Percentiles rank a stretch among this genome's conserved stretches.
Evolutionary conservation across 2,113 vertebrate genomes (phyloP).

Genomic region (Odocoileus virginianus): DNA sequence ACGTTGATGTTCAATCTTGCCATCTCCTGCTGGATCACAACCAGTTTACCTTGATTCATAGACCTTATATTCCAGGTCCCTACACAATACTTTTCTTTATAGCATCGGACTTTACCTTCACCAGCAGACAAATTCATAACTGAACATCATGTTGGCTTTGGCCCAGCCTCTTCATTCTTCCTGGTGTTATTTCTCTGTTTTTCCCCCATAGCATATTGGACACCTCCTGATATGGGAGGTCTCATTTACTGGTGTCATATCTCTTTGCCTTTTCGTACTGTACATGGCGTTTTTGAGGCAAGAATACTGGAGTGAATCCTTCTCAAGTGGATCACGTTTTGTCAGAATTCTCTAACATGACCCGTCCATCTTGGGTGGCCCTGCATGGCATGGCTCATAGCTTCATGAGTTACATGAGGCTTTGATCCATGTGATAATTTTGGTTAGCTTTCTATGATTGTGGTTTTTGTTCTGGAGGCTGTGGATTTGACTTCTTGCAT

Average conservation of each 20-base stretch:
- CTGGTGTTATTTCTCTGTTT: neutral
- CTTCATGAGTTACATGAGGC: neutral
- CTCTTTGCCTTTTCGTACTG: neutral
- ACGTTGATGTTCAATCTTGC: neutral
- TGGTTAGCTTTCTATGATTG: neutral
- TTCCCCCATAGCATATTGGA: neutral
- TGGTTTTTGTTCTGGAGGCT: neutral
- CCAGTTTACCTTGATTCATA: neutral
- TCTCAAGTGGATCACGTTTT: neutral
- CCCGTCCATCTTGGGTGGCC: neutral
- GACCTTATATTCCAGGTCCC: neutral
- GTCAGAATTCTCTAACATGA: neutral
- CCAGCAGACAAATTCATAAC: neutral
- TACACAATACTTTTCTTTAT: neutral
- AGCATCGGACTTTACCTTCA: neutral
- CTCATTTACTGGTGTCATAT: neutral
- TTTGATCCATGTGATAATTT: neutral
- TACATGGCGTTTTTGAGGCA: neutral
- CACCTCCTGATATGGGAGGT: fast-evolving
- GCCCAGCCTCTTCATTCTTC: neutral
- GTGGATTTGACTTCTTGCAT: neutral
- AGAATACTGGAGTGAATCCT: neutral
- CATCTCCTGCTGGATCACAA: neutral
- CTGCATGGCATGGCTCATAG: neutral
- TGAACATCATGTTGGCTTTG: neutral